A percentile compares a stretch with the other conserved stretches of the same genome.
phyloP scores from a whole-genome alignment of 2,797 vertebrate species.

The Falco cherrug region DNA sequence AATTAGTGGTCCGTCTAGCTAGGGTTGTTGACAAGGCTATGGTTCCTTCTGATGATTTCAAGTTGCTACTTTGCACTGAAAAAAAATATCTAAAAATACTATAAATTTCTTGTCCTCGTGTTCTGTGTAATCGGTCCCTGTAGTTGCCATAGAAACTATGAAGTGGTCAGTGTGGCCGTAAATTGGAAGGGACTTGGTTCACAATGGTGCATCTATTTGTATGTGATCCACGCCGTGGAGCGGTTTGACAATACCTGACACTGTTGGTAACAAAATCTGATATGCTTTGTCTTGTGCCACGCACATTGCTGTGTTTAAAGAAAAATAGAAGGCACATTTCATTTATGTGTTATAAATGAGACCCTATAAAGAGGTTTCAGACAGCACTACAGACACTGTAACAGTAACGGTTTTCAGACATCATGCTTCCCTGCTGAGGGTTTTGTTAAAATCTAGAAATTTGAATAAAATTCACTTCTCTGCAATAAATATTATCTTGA shows the following conservation, averaged over 20 bases:
- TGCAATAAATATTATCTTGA: not conserved
- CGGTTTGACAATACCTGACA: not conserved
- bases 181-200: not conserved
- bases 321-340: not conserved
- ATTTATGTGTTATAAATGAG: not conserved
- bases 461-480: not conserved
- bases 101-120: not conserved
- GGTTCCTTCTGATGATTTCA: not conserved
- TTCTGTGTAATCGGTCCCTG: not conserved
- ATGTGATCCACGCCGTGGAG: not conserved
- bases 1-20: not conserved
- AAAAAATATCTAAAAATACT: not conserved
- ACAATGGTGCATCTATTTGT: not conserved
- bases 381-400: not conserved
- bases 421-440: not conserved
- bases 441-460: not conserved
- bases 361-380: not conserved
- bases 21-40: not conserved
- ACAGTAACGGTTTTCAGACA: not conserved
- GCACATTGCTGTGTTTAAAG: not conserved
- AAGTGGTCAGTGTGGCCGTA: slow-evolving; percentile 21
- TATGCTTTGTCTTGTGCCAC: not conserved
- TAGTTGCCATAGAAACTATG: slow-evolving; percentile 40
- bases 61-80: not conserved
- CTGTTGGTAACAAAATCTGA: not conserved